phyloP scores from a whole-genome alignment of 2,888 invertebrate species.

The Augochlorella aurata region DNA sequence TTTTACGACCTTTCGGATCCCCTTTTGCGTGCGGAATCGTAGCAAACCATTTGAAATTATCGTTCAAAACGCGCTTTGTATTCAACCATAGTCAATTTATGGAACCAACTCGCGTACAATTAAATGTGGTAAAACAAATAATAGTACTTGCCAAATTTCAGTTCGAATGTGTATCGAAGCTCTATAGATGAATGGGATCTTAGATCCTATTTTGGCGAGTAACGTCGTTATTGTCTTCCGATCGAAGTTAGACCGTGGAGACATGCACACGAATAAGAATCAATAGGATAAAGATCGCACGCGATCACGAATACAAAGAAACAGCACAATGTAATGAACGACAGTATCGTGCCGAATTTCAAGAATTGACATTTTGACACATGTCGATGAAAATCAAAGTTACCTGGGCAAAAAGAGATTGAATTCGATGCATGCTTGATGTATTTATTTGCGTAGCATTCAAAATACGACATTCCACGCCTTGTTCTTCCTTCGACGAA shows the following conservation, averaged over 20 bases:
- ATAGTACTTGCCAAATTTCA: no score
- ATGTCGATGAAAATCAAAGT: neutral
- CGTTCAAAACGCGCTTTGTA: neutral
- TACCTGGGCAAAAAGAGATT: neutral
- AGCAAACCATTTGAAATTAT: neutral
- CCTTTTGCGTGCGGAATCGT: no score
- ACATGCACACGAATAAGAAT: neutral
- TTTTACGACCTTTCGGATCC: neutral
- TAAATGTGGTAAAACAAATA: neutral
- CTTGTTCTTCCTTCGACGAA: neutral
- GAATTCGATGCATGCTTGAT: neutral
- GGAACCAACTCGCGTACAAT: neutral
- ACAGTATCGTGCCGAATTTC: no score
- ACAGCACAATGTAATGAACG: no score
- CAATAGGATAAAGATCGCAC: neutral
- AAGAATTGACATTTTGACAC: no score
- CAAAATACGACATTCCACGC: neutral
- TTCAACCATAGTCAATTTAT: neutral
- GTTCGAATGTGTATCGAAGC: neutral
- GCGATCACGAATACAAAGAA: neutral
- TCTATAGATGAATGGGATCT: neutral
- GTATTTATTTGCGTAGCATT: neutral
- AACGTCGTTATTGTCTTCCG: neutral
- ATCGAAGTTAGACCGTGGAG: neutral
- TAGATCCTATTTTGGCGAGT: neutral